phyloP scores from a whole-genome alignment of 1,140 invertebrate species.

The Drosophila mauritiana region DNA sequence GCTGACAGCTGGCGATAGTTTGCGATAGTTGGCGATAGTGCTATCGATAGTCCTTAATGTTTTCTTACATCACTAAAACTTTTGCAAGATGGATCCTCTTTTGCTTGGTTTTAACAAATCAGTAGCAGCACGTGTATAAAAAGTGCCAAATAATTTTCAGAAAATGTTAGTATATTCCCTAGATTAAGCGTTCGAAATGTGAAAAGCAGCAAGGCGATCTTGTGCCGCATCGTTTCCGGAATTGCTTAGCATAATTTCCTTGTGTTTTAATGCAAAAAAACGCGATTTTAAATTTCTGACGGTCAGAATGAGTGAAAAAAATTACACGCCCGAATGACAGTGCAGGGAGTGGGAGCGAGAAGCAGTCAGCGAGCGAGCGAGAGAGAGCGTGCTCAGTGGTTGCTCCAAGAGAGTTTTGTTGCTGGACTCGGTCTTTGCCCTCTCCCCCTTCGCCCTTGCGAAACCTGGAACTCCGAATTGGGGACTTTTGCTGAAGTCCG shows the following conservation, averaged over 20 bases:
- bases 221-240: slow-evolving; percentile 5
- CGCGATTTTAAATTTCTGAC: slow-evolving; percentile 51
- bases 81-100: slow-evolving; percentile 75
- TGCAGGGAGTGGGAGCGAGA: slow-evolving; percentile 34
- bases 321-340: slow-evolving; percentile 68
- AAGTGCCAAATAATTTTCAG: slow-evolving; percentile 84
- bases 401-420: slow-evolving; percentile 50
- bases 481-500: slow-evolving; percentile 36
- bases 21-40: not conserved
- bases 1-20: slow-evolving; percentile 6
- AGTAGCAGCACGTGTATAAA: slow-evolving; percentile 85
- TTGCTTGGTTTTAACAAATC: slow-evolving; percentile 83
- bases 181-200: slow-evolving; percentile 50
- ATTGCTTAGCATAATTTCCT: slow-evolving; percentile 25
- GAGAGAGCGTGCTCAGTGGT: slow-evolving; percentile 44
- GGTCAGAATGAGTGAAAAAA: slow-evolving; percentile 54
- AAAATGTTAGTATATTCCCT: slow-evolving; percentile 83
- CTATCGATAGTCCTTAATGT: slow-evolving; percentile 42
- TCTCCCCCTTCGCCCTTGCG: no score
- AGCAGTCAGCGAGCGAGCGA: slow-evolving; percentile 10
- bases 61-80: slow-evolving; percentile 55
- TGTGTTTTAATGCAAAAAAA: slow-evolving; percentile 49
- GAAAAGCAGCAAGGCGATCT: slow-evolving; percentile 7
- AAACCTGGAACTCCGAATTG: slow-evolving; percentile 8
- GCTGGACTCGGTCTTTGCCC: slow-evolving; percentile 23